Percentiles rank a stretch among this genome's conserved stretches.
Conservation (phyloP, 2,113 vertebrate species). For the Perca fluviatilis region DNA sequence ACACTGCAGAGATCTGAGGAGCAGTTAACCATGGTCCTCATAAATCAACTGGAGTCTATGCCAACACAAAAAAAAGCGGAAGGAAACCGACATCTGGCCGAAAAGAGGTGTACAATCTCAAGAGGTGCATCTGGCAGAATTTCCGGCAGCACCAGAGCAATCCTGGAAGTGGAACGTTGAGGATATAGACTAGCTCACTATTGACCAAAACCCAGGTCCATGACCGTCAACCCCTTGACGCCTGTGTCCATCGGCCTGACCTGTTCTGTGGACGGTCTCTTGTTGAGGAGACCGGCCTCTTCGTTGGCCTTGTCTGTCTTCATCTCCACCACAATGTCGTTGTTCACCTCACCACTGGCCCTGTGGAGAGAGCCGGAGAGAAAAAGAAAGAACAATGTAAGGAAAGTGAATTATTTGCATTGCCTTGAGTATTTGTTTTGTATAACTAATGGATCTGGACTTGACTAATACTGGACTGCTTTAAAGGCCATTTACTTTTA, state of each 20-base stretch:
- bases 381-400: neutral
- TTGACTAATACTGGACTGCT: no score
- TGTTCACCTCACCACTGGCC: conserved; percentile 72
- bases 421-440: neutral
- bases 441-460: neutral
- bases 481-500: neutral
- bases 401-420: neutral
- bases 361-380: conserved; percentile 56
- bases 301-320: conserved; percentile 86
- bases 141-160: no score
- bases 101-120: no score
- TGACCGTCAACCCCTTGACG: neutral
- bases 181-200: neutral
- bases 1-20: no score
- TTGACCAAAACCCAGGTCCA: neutral
- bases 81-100: no score
- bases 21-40: no score
- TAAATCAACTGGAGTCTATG: no score
- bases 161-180: no score
- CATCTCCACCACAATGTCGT: conserved; percentile 85
- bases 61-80: no score
- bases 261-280: conserved; percentile 76
- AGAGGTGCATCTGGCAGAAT: no score
- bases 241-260: conserved; percentile 65
- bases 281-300: conserved; percentile 83